phyloP scores from a whole-genome alignment of 2,797 vertebrate species.

The Serranus cabrilla region DNA sequence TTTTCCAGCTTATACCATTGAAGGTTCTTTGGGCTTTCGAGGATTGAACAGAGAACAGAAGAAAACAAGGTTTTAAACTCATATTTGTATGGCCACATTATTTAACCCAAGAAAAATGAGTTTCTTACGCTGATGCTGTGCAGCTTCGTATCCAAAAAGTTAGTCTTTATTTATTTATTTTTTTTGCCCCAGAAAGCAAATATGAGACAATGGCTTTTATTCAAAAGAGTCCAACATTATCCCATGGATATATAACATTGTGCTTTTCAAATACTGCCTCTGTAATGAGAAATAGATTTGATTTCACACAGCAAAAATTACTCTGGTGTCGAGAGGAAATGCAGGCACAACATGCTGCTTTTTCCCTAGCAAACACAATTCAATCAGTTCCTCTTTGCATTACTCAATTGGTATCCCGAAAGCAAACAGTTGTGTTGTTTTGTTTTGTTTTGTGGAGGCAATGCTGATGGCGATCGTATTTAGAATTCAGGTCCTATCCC shows the following conservation, averaged over 20 bases:
- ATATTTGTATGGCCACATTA: constrained; percentile 24
- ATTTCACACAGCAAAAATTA: constrained; percentile 61
- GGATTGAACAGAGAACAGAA: neutral
- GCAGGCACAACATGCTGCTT: constrained; percentile 25
- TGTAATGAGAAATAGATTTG: constrained; percentile 79
- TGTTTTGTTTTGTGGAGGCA: constrained; percentile 11
- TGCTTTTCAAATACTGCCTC: constrained; percentile 40
- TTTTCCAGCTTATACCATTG: constrained; percentile 20
- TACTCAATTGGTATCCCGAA: constrained; percentile 28
- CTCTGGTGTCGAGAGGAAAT: constrained; percentile 56
- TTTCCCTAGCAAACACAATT: constrained; percentile 48
- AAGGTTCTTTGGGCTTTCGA: constrained; percentile 11
- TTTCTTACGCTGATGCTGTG: neutral
- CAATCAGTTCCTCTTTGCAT: constrained; percentile 53
- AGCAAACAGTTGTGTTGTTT: constrained; percentile 27
- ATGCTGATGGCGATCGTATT: constrained; percentile 41
- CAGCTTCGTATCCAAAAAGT: constrained; percentile 10
- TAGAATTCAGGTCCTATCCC: constrained; percentile 57
- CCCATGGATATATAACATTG: constrained; percentile 55
- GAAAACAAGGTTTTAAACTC: constrained; percentile 11
- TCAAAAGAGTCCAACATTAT: constrained; percentile 45
- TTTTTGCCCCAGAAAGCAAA: constrained; percentile 39
- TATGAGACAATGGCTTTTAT: constrained; percentile 53
- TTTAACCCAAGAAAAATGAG: constrained; percentile 37
- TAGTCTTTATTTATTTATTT: constrained; percentile 3